These are phyloP conservation scores for Chironomus tepperi DNA, from an alignment of 1,140 invertebrate species.

Conservation along the genomic window DNA sequence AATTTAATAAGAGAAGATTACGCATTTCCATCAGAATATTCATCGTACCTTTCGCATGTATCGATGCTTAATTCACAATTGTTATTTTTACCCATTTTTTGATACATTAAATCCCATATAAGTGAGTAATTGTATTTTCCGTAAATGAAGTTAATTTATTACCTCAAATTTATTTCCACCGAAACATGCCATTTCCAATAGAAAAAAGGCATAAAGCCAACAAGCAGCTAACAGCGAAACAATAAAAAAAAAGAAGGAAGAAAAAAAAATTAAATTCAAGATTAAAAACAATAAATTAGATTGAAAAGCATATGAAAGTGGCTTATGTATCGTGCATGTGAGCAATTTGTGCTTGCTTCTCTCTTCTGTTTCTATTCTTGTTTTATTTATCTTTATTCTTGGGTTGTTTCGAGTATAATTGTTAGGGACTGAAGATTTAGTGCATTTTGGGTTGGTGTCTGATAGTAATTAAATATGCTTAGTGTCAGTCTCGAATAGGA, in stretches of 20 bases:
- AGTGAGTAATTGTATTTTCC: constrained; percentile 13
- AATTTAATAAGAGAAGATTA: constrained; percentile 10
- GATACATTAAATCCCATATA: constrained; percentile 13
- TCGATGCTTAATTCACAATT: background rate
- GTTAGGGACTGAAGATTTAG: no score
- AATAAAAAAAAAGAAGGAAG: background rate
- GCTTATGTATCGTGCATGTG: constrained; percentile 5
- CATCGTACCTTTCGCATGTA: background rate
- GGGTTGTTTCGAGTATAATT: no score
- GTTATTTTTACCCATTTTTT: constrained; percentile 7
- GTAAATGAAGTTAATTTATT: constrained; percentile 14
- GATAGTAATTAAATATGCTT: no score
- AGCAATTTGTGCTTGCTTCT: background rate
- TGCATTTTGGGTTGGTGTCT: no score
- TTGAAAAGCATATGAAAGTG: constrained; percentile 8
- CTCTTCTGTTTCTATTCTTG: no score
- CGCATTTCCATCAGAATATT: background rate
- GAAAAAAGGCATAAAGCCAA: background rate
- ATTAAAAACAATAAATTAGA: constrained; percentile 15
- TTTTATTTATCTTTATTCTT: no score
- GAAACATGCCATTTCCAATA: background rate
- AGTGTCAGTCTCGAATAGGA: no score
- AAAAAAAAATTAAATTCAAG: background rate
- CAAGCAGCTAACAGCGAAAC: constrained; percentile 5
- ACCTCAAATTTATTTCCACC: constrained; percentile 1